Evolutionary conservation across 2,797 vertebrate species (phyloP), one percentile per base, ranked within the genome.

Genomic region (Calcarius lapponicus): DNA sequence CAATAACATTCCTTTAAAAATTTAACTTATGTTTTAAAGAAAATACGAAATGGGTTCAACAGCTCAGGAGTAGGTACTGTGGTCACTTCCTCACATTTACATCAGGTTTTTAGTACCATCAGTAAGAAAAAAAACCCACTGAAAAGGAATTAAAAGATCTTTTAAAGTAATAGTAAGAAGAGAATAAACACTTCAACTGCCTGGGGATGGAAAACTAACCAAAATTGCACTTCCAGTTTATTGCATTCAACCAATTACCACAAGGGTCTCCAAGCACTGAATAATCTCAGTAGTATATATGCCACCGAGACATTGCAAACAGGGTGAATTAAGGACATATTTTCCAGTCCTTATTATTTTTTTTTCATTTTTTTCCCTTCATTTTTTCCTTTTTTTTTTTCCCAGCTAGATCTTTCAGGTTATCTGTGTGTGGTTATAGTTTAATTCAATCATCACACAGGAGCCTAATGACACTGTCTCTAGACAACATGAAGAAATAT

Each of bases 391-490:
- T 24, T 36, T 24, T 40, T 89, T 65, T 25, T 8, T 57, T 1
- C 2, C 47, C 85, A 71, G 69, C 56, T 73, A 92, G 71, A 93
- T 70, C 84, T 92, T 96, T 95, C 93, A 97, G 92, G 95, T 97
- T 97, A 97, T 93, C 89, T 93, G 94, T 93, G 91, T 96, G 95
- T 95, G 93, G 96, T 95, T 97, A 91, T 84, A 94, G 90, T 96
- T 97, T 98, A 97, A 97, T 97, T 97, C 94, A 96, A 57, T 98
- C 96, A 97, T 88, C 93, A 96, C 93, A 93, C 97, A 80, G 97
- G 93, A 97, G 96, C 96, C 98, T 98, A 95, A 98, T 97, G 97
- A 97, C 95, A 97, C 83, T 94, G 97, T 96, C 96, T 97, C 95
- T 96, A 97, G 97, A 96, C 96, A 97, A 98, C 96, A 96, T 88